Evolutionary conservation across 2,113 vertebrate species (phyloP).

Genomic region (Meleagris gallopavo): DNA sequence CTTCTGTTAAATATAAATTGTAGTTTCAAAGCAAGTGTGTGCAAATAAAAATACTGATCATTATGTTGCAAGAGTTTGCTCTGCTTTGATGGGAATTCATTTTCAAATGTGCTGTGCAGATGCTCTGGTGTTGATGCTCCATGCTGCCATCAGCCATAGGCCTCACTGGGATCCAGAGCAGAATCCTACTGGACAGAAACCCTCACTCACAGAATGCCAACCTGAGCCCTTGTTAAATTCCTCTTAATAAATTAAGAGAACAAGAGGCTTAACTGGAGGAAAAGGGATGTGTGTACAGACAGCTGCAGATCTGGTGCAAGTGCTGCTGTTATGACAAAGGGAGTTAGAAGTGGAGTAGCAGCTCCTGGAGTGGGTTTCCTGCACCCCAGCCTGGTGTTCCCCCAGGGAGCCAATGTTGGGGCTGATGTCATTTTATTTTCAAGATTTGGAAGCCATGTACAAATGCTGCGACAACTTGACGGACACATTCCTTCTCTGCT

Average conservation of each 20-base stretch:
- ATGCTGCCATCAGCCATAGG: too few species aligned
- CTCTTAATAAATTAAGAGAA: not conserved
- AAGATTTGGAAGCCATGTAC: not conserved
- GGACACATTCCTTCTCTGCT: not conserved
- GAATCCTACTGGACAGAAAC: not conserved
- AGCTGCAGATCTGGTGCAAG: not conserved
- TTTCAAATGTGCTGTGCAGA: rapidly evolving
- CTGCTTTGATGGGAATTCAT: not conserved
- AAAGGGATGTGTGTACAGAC: rapidly evolving
- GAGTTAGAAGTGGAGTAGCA: not conserved
- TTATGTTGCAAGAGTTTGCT: not conserved
- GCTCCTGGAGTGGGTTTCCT: not conserved
- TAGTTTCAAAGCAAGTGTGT: constrained; percentile 77
- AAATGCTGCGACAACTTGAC: constrained; percentile 1
- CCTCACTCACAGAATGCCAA: not conserved
- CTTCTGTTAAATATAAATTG: constrained; percentile 77
- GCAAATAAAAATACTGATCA: constrained; percentile 77
- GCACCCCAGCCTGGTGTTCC: not conserved
- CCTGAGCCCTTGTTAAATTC: not conserved
- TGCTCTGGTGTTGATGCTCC: not conserved
- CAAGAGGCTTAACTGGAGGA: not conserved
- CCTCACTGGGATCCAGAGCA: rapidly evolving
- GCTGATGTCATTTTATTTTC: not conserved
- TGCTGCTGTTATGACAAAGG: not conserved
- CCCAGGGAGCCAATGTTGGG: rapidly evolving